Conservation (phyloP, 2,888 invertebrate species). For the Lithophane leautieri region DNA sequence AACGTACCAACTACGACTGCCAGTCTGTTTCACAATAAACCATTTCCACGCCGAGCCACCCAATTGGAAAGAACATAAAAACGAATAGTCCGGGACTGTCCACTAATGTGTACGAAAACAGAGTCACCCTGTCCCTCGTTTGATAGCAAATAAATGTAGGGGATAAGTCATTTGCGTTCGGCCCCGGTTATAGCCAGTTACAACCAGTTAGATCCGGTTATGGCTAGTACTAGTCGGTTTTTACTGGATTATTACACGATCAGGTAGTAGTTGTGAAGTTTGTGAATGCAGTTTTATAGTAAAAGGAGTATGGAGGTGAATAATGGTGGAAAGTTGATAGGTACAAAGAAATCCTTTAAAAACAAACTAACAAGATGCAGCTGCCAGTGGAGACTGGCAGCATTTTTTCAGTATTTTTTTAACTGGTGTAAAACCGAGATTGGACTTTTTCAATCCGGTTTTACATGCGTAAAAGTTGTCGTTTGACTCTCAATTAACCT, state of each 20-base stretch:
- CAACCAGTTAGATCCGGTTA: slow-evolving; percentile 67
- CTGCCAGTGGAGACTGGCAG: no score
- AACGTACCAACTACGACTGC: neutral
- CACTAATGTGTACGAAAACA: slow-evolving; percentile 45
- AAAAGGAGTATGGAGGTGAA: neutral
- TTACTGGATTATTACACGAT: slow-evolving; percentile 53
- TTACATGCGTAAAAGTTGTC: neutral
- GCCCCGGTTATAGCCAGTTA: slow-evolving; percentile 53
- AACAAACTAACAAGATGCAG: neutral
- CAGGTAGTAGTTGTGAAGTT: slow-evolving; percentile 42
- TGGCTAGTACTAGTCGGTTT: slow-evolving; percentile 70
- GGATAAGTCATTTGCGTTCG: slow-evolving; percentile 74
- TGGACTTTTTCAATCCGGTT: neutral
- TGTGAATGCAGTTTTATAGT: slow-evolving; percentile 19
- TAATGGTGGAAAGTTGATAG: neutral
- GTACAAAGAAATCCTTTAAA: neutral
- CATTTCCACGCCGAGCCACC: slow-evolving; percentile 5
- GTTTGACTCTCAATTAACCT: neutral
- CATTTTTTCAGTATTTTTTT: no score
- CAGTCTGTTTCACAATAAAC: slow-evolving; percentile 25
- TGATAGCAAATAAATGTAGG: slow-evolving; percentile 68
- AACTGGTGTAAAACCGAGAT: no score
- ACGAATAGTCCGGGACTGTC: slow-evolving; percentile 31
- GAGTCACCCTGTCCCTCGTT: slow-evolving; percentile 66
- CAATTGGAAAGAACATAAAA: slow-evolving; percentile 40